Base-by-base conservation (phyloP, 2,888 invertebrate species). In the Apamea sordens region DNA sequence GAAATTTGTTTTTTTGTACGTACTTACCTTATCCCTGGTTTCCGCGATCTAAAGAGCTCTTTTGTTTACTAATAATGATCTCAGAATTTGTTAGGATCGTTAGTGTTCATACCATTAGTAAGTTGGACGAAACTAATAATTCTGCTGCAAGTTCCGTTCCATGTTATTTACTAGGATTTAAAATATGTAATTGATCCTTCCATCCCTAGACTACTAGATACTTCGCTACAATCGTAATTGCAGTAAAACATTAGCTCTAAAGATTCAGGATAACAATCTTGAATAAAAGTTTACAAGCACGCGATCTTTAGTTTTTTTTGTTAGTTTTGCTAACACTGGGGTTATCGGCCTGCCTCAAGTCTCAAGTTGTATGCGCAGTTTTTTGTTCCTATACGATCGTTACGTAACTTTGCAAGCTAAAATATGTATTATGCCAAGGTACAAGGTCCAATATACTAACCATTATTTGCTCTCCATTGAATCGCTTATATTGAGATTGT, bases 331-430 rank as follows among this genome's bases (percentile, higher is more conserved):
- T 84, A 80, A 89, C 87, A 88, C 74, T 86, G 73, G 91, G 91
- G 91, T 90, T 91, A 91, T 90, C 89, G 91, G 80, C 88, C 83
- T 85, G 84, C 74, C 78, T 69, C 50, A 71, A 77, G 78, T 79
- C 78, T 69, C 50, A 73, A 78, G 79, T 80, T 78, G 83, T 82
- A 64, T 79, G 84, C 82, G 64, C 82, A 86, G 84, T 87, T 90
- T 86, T 88, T 88, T 85, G 77, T 76, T 64, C 41, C 77, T 73
- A 64, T 56, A 41, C 53, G 44, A 79, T 80, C 61, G 75, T 86
- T 86, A 85, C 76, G 79, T 86, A 87, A 84, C 72, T 77, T 75
- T 47, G 80, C 71, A 76, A 71, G 77, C 82, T 79, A 82, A 86
- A 86, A 82, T 81, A 76, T 73, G 50, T 70, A 44, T 77, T 68